These are phyloP conservation scores for Agrenia bidenticulata DNA, from an alignment of 2,888 invertebrate species.

Conservation along the genomic window DNA sequence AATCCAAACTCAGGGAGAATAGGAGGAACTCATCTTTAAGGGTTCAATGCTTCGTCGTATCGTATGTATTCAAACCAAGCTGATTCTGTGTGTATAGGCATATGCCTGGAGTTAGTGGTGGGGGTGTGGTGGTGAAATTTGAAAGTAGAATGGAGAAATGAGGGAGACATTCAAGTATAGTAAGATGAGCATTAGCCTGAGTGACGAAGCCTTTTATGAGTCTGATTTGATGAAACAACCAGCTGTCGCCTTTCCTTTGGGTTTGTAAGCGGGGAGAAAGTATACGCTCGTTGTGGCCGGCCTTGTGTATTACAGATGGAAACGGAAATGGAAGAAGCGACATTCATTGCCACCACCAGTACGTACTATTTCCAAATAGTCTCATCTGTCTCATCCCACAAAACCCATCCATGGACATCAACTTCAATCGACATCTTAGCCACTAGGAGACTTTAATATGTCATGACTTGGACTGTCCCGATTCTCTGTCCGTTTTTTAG, in stretches of 20 bases:
- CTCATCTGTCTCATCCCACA: conserved; percentile 21
- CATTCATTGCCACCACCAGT: conserved; percentile 23
- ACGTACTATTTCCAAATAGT: not conserved
- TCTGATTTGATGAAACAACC: conserved; percentile 50
- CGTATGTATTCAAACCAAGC: too few species aligned
- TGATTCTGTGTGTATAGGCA: too few species aligned
- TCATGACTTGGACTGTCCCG: not conserved
- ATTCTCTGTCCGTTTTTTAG: conserved; percentile 1
- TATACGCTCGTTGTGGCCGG: not conserved
- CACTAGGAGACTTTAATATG: not conserved
- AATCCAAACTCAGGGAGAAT: too few species aligned
- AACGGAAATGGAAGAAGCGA: not conserved
- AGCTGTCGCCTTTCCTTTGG: conserved; percentile 46
- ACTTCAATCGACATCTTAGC: conserved; percentile 25
- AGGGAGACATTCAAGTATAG: not conserved
- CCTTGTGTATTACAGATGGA: too few species aligned
- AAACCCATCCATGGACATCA: conserved; percentile 11
- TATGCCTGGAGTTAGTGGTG: too few species aligned
- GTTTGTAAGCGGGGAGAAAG: conserved; percentile 14
- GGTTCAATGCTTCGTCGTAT: too few species aligned
- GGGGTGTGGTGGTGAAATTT: too few species aligned
- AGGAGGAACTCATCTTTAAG: too few species aligned
- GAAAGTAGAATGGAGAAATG: not conserved
- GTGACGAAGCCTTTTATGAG: conserved; percentile 37
- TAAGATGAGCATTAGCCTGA: conserved; percentile 17